These are phyloP conservation scores for Lobophora halterata DNA, from an alignment of 2,888 invertebrate species.

Conservation along the genomic window DNA sequence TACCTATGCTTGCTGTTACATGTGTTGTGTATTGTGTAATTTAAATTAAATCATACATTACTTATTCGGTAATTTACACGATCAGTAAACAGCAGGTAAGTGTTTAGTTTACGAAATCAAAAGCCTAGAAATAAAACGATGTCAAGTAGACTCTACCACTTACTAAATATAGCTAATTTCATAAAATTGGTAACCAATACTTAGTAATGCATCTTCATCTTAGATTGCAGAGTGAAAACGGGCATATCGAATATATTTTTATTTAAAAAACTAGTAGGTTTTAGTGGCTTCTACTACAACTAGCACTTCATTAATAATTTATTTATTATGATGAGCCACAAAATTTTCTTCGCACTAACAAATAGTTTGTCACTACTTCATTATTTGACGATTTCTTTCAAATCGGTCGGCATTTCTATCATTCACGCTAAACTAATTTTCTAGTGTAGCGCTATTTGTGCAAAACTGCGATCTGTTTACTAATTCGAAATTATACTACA, in stretches of 20 bases:
- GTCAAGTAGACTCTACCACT: too few relatives aligned
- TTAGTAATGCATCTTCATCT: neutral
- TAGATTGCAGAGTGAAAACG: constrained; percentile 4
- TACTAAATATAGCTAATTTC: too few relatives aligned
- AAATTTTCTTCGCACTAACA: constrained; percentile 11
- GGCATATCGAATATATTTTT: neutral
- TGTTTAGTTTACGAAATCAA: too few relatives aligned
- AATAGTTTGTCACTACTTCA: constrained; percentile 11
- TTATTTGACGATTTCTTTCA: constrained; percentile 1
- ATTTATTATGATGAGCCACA: constrained; percentile 10
- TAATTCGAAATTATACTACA: constrained; percentile 69
- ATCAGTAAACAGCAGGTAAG: too few relatives aligned
- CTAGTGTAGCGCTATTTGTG: constrained; percentile 12
- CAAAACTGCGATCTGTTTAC: constrained; percentile 8
- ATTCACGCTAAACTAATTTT: constrained; percentile 15
- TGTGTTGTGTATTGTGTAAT: too few relatives aligned
- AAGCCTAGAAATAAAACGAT: too few relatives aligned
- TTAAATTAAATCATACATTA: too few relatives aligned
- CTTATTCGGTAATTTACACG: too few relatives aligned
- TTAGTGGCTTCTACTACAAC: constrained; percentile 15
- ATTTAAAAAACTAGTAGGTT: constrained; percentile 1
- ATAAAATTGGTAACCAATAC: too few relatives aligned
- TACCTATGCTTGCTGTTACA: constrained; percentile 6
- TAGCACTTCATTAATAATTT: constrained; percentile 9
- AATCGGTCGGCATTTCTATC: constrained; percentile 8